Evolutionary conservation across 64 coral and sea anemone genomes (phyloP).

Genomic region (Anthopleura sola): DNA sequence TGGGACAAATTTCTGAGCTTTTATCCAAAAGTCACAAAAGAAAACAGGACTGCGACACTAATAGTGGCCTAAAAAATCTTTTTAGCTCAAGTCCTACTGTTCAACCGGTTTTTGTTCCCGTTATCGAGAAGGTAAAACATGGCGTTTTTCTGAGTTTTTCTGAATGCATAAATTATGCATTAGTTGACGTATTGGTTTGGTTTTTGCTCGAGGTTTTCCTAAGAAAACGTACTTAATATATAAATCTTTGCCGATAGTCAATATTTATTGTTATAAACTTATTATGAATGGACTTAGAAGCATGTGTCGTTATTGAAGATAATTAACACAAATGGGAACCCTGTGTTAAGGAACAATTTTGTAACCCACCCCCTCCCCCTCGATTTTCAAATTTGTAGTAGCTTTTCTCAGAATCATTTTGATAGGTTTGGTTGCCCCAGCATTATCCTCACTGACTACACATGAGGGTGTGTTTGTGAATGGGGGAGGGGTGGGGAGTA

Average conservation of each 20-base stretch:
- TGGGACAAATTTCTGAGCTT: slow-evolving; percentile 11
- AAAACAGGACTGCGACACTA: background rate
- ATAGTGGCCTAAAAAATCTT: background rate
- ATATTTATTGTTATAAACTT: too few relatives aligned
- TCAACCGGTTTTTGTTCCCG: slow-evolving; percentile 12
- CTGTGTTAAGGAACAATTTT: background rate
- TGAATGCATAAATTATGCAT: background rate
- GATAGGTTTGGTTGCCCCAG: too few relatives aligned
- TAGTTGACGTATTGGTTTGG: background rate
- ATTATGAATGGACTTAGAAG: too few relatives aligned
- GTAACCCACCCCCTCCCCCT: background rate
- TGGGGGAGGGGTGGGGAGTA: too few relatives aligned
- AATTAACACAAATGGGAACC: background rate
- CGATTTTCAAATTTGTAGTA: background rate
- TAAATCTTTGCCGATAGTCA: background rate
- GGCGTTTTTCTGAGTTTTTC: background rate
- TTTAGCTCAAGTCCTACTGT: background rate
- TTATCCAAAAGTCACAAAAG: slow-evolving; percentile 16
- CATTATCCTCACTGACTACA: too few relatives aligned
- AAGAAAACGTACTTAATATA: background rate
- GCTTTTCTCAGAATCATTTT: too few relatives aligned
- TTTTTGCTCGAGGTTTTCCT: background rate
- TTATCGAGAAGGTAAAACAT: background rate
- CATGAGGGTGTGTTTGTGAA: too few relatives aligned
- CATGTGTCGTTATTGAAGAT: too few relatives aligned